Base-by-base conservation (phyloP, 2,797 vertebrate genomes). In the Myotis daubentonii region DNA sequence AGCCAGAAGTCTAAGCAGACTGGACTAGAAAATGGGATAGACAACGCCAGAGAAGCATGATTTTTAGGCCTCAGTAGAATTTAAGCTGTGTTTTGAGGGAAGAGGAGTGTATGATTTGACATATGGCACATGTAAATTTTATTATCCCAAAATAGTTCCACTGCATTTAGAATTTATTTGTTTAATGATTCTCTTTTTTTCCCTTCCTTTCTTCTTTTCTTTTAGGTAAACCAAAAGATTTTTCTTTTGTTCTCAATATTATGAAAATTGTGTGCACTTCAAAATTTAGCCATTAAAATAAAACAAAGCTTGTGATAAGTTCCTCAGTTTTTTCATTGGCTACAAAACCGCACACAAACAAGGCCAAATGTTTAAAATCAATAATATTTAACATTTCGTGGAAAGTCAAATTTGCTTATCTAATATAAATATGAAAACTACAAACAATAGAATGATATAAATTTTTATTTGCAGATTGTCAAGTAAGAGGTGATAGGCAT, bases 51-150 rank as follows among this genome's bases (percentile, higher is more conserved):
- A 91, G 68, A 66, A 91, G 86, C 75, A 96, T 49, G 28, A 55
- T 85, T 87, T 81, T 49, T 75, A 94, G 49, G 70, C 3, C 68
- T 86, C 36, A 33, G 47, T 91, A 9, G 4, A 72, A 36, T 90
- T 83, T 86, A 51, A 79, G 38, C 51, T 74, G 6, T 70, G 55
- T 78, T 70, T 94, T 94, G 51, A 70, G 81, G 38, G 51, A 95
- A 95, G 60, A 78, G 36, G 47, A 82, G 23, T 89, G 12, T 51
- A 51, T 90, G 36, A 92, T 92, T 92, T 96, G 87, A 90, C 90
- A 93, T 97, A 93, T 81, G 95, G 74, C 23, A 79, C 49, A 33
- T 87, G 47, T 25, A 94, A 88, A 96, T 92, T 78, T 91, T 93
- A 92, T 92, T 78, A 94, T 93, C 19, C 30, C 70, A 92, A 86